A percentile compares a stretch with the other conserved stretches of the same genome.
These are phyloP conservation scores for Synchiropus splendidus DNA, from an alignment of 2,113 vertebrate species.

Conservation along the genomic window DNA sequence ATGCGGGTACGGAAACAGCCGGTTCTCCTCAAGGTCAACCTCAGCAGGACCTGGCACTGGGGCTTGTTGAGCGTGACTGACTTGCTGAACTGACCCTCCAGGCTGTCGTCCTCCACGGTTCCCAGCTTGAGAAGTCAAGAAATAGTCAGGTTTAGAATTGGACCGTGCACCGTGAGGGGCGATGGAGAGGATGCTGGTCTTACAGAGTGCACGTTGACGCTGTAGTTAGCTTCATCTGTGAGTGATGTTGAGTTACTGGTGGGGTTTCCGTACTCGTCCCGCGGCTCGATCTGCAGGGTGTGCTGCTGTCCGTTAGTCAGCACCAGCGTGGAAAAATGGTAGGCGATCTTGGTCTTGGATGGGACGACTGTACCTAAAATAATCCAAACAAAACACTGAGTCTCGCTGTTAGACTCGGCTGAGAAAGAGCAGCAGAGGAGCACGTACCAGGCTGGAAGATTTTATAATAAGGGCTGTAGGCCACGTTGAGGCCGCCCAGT, in stretches of 20 bases:
- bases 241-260: constrained; percentile 85
- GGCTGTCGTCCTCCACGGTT: constrained; percentile 77
- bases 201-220: constrained; percentile 68
- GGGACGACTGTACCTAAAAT: constrained; percentile 87
- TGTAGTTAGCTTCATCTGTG: constrained; percentile 86
- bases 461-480: constrained; percentile 96
- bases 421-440: background rate
- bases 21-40: constrained; percentile 77
- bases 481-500: constrained; percentile 88
- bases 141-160: constrained; percentile 5
- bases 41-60: constrained; percentile 82
- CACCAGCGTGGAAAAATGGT: constrained; percentile 95
- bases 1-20: constrained; percentile 91
- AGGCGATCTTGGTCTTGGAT: constrained; percentile 94
- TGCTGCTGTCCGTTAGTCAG: constrained; percentile 87
- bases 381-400: background rate
- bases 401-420: background rate
- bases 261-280: constrained; percentile 95
- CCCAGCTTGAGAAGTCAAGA: constrained; percentile 70
- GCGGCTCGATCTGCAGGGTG: constrained; percentile 88
- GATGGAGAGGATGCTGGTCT: constrained; percentile 8
- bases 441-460: constrained; percentile 90
- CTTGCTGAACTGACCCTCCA: constrained; percentile 77
- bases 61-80: constrained; percentile 81
- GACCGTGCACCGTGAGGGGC: background rate